These are phyloP conservation scores for Ostrea denselamellosa DNA, from an alignment of 1,140 invertebrate species.

Conservation along the genomic window DNA sequence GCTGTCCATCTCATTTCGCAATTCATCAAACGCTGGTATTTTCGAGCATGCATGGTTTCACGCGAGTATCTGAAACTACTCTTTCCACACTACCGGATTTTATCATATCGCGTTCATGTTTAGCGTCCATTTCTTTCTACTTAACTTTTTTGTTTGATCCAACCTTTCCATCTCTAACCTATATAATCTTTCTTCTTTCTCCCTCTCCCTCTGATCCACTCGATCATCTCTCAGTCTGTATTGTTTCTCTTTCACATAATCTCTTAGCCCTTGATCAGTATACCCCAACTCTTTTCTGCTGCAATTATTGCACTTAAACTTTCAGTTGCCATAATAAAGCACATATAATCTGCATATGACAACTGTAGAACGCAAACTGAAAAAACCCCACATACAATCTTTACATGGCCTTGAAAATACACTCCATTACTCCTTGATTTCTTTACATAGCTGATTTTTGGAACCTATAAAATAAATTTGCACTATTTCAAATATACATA, in stretches of 20 bases:
- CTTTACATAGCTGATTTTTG: too few species aligned
- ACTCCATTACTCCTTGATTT: too few species aligned
- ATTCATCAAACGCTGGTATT: slow-evolving; percentile 51
- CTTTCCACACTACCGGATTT: background rate
- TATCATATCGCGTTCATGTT: background rate
- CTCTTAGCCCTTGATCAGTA: background rate
- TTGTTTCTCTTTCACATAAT: slow-evolving; percentile 32
- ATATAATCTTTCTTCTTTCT: background rate
- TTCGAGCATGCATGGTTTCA: slow-evolving; percentile 24
- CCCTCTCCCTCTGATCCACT: too few species aligned
- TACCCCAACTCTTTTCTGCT: slow-evolving; percentile 13
- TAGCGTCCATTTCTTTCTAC: background rate
- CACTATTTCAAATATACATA: too few species aligned
- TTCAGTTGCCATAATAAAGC: background rate
- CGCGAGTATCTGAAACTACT: background rate
- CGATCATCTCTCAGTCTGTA: background rate
- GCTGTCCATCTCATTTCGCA: too few species aligned
- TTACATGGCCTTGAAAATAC: too few species aligned
- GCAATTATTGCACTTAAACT: slow-evolving; percentile 1
- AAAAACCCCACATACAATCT: too few species aligned
- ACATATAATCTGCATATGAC: too few species aligned
- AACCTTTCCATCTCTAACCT: background rate
- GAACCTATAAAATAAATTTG: too few species aligned
- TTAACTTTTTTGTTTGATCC: background rate
- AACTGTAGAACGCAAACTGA: too few species aligned